A percentile compares a stretch with the other conserved stretches of the same genome.
These are phyloP conservation scores for Drosophila watanabei DNA, from an alignment of 1,140 invertebrate species.

Conservation along the genomic window DNA sequence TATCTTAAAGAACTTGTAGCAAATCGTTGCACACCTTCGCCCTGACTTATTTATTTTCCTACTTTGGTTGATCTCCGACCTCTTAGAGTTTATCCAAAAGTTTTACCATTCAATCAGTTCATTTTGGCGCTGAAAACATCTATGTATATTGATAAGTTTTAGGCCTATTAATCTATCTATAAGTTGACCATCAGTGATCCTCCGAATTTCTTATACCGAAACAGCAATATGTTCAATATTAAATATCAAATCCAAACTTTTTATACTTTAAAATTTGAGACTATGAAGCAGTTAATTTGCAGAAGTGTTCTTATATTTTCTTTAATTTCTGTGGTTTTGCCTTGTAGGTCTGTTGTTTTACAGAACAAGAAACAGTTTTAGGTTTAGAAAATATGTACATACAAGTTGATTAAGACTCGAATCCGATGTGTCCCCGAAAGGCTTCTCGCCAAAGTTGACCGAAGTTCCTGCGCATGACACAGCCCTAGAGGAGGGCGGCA, in stretches of 20 bases:
- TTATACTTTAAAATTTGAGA: not conserved
- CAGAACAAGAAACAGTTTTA: not conserved
- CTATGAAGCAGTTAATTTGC: not conserved
- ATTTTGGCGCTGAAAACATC: too few relatives aligned
- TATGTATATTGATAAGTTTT: too few relatives aligned
- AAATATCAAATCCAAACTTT: not conserved
- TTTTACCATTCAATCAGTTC: too few relatives aligned
- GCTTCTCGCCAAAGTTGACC: not conserved
- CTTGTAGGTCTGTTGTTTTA: not conserved
- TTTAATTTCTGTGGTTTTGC: not conserved
- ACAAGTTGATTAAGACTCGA: not conserved
- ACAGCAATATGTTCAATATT: not conserved
- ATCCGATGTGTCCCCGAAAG: not conserved
- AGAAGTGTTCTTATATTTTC: not conserved
- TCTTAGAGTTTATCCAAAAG: too few relatives aligned
- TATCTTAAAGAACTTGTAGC: too few relatives aligned
- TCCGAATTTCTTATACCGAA: not conserved
- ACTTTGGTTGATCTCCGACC: too few relatives aligned
- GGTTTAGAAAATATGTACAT: not conserved
- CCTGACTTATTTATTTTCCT: too few relatives aligned
- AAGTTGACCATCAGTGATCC: not conserved
- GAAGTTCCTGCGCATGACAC: slow-evolving; percentile 3
- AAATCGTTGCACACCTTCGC: too few relatives aligned
- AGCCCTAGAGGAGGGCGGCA: not conserved
- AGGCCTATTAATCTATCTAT: too few relatives aligned